phyloP scores from a whole-genome alignment of 1,140 invertebrate species.

The Drosophila burlai region DNA sequence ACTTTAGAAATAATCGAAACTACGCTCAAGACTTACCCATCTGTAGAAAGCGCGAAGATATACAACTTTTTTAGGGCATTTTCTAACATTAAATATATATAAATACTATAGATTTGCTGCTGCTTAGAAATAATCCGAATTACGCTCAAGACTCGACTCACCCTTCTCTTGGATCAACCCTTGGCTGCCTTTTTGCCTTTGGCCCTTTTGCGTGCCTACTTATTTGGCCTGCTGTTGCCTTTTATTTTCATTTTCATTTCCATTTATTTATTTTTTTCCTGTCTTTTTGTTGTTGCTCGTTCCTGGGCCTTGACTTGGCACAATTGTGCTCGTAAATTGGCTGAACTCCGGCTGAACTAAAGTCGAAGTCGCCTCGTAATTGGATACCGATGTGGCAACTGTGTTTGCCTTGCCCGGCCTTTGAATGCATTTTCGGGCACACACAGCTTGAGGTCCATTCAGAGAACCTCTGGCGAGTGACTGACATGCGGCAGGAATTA shows the following conservation, averaged over 20 bases:
- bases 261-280: constrained; percentile 25
- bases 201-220: constrained; percentile 36
- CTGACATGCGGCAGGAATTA: constrained; percentile 32
- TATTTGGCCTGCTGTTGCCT: constrained; percentile 76
- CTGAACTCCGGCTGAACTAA: constrained; percentile 38
- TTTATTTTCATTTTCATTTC: constrained; percentile 34
- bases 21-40: too few relatives aligned
- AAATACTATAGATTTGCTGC: neutral
- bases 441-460: constrained; percentile 69
- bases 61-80: neutral
- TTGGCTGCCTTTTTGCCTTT: constrained; percentile 20
- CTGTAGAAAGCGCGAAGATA: neutral
- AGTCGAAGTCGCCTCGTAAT: constrained; percentile 57
- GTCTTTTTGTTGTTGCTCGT: constrained; percentile 2
- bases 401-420: constrained; percentile 68
- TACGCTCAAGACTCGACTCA: neutral
- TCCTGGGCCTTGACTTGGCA: constrained; percentile 46
- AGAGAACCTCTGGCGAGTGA: constrained; percentile 26
- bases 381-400: constrained; percentile 77
- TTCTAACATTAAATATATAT: neutral
- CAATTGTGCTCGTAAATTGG: constrained; percentile 71
- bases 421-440: constrained; percentile 39
- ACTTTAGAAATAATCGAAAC: too few relatives aligned
- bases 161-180: constrained; percentile 19
- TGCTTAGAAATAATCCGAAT: neutral